Percentiles rank a stretch among this genome's conserved stretches.
These are phyloP conservation scores for Rhogogaster chlorosoma DNA, from an alignment of 2,888 invertebrate genomes.

Conservation along the genomic window DNA sequence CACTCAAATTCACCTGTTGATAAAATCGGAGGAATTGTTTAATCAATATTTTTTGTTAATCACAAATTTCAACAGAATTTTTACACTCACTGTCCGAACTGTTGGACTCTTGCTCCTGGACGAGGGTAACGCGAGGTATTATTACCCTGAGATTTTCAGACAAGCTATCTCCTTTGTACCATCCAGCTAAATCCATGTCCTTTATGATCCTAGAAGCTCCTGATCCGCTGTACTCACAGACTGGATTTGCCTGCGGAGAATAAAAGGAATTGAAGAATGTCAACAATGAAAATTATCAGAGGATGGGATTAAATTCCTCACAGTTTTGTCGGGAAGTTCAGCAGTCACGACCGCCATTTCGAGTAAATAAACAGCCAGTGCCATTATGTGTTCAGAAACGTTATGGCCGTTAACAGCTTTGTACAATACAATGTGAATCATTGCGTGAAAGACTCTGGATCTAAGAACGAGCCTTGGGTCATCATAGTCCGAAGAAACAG, in stretches of 20 bases:
- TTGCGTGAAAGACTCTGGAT: conserved; percentile 84
- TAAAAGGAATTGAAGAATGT: neutral
- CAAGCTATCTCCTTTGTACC: conserved; percentile 87
- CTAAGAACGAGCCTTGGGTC: conserved; percentile 84
- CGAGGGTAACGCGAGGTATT: conserved; percentile 83
- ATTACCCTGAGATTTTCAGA: conserved; percentile 88
- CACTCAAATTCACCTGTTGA: conserved; percentile 85
- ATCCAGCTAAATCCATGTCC: conserved; percentile 82
- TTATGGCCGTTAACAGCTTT: conserved; percentile 88
- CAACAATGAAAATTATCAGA: neutral
- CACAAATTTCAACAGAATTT: conserved; percentile 13
- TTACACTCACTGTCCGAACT: conserved; percentile 83
- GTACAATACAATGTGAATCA: conserved; percentile 90
- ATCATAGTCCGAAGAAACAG: conserved; percentile 83
- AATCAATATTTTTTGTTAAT: neutral
- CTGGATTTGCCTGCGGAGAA: conserved; percentile 75
- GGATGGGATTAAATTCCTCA: conserved; percentile 61
- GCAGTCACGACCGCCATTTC: conserved; percentile 87
- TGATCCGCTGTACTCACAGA: conserved; percentile 77
- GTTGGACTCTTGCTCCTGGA: conserved; percentile 80
- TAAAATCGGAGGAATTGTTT: neutral
- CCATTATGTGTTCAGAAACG: conserved; percentile 93
- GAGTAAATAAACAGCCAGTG: conserved; percentile 91
- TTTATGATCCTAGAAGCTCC: conserved; percentile 73
- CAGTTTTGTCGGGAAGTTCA: conserved; percentile 76